Conservation (phyloP, 2,888 invertebrate species). For the Parascotia fuliginaria region DNA sequence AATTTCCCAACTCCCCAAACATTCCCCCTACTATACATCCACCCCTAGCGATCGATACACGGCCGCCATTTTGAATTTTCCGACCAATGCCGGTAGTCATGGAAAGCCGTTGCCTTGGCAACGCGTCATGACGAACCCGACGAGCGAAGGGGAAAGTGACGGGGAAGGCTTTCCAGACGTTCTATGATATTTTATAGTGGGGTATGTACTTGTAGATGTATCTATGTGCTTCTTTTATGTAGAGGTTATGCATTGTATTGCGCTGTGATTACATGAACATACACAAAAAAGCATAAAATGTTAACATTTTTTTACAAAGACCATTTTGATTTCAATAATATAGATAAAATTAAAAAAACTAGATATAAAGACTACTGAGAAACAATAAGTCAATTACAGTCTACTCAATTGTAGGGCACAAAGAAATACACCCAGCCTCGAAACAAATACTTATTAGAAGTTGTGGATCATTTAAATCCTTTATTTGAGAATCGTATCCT, state of each 20-base stretch:
- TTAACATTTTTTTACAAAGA: too few species aligned
- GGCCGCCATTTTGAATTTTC: conserved; percentile 84
- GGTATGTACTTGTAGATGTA: conserved; percentile 35
- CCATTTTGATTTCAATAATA: too few species aligned
- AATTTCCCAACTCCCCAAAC: conserved; percentile 56
- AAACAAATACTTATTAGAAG: too few species aligned
- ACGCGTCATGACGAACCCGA: conserved; percentile 58
- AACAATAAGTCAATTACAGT: too few species aligned
- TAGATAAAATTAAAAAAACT: too few species aligned
- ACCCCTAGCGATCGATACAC: conserved; percentile 74
- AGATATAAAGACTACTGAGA: too few species aligned
- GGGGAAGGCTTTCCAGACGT: conserved; percentile 65
- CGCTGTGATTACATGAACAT: neutral
- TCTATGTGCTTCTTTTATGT: conserved; percentile 13
- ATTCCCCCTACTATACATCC: conserved; percentile 49
- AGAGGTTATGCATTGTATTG: neutral
- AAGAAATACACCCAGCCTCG: too few species aligned
- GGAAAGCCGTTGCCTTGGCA: conserved; percentile 75
- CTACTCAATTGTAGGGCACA: too few species aligned
- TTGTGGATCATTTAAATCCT: too few species aligned
- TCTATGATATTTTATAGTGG: conserved; percentile 35
- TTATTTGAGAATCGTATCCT: too few species aligned
- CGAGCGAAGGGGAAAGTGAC: conserved; percentile 75
- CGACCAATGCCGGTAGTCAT: conserved; percentile 82
- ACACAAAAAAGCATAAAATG: too few species aligned